Base-by-base conservation (phyloP, 2,797 vertebrate species). In the Salmo trutta region DNA sequence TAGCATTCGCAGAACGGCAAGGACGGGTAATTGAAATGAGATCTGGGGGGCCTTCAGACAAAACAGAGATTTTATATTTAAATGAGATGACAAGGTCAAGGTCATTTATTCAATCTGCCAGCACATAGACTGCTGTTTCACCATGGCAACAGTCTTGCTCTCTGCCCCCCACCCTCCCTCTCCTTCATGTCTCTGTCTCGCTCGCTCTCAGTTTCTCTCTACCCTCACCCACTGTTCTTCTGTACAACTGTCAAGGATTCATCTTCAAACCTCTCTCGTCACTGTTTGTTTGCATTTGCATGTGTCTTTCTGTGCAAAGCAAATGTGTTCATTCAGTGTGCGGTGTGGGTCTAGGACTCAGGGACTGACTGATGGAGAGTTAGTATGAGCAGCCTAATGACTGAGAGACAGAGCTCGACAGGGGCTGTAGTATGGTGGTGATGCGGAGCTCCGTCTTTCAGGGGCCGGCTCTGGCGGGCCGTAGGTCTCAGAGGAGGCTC, bases 31-130 rank as follows among this genome's bases (percentile, higher is more conserved):
- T 59, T n/a, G 59, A 64, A 64, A 64, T 64, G 8, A 64, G n/a
- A 64, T 10, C 8, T 21, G 59, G 59, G 12, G 59, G 21, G 21
- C 59, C 5, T 24, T 64, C 10, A 64, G 21, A 64, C 21, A 64
- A 64, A 64, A 64, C 59, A 64, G 21, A 64, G 21, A 24, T 64
- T 64, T 64, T 21, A 27, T 21, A 64, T 64, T 24, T 64, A 64
- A 64, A 67, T 67, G 65, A 67, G 27, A 67, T 5, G 65, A 33
- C 65, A 67, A 29, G 69, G 69, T 71, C 69, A 71, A 72, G 71
- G 71, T 72, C 71, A 24, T 72, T 72, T 72, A 72, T 72, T 72
- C 71, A 54, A 29, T 53, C 51, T 72, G 14, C 15, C 71, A 53
- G 51, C 71, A 24, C 51, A 72, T 27, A 72, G 14, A 16, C 52